Base-by-base conservation (phyloP, 1,140 invertebrate genomes). In the Orchestia grillus region DNA sequence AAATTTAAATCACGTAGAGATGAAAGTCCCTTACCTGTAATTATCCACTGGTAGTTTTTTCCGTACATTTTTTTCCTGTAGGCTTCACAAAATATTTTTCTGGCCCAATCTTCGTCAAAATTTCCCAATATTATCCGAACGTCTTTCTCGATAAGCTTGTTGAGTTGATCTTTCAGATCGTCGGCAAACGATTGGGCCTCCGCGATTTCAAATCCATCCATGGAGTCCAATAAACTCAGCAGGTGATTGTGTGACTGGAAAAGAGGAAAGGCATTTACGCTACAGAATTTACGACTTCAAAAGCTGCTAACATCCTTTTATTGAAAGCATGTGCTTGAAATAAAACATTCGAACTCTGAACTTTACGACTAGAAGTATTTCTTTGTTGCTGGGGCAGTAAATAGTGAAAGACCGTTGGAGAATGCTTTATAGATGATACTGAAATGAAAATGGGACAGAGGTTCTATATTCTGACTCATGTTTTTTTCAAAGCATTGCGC, bases 91-190 rank as follows among this genome's bases (percentile, higher is more conserved):
- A 99, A 99, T 96, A 99, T 99, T 97, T 98, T 98, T 95, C 99
- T 98, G 0, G 99, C 99, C 98, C 99, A 99, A 53, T 98, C 98
- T 97, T 99, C 99, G 97, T 99, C 99, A 97, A 99, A 99, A 97
- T 99, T 99, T 16, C 99, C 99, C 96, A 99, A 97, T 97, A 99
- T 99, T 91, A 99, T 99, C 95, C 99, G 98, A 15, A 99, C 98
- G 97, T 99, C 99, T 97, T 99, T 99, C 96, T 98, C 98, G 97
- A 99, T 99, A 0, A 99, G 98, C 97, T 99, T 99, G 40, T 98
- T 98, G 43, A 99, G 98, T 15, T 99, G 98, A 41, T 98, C 98
- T 42, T 98, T 98, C 11, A 99, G 98, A 97, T 99, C 99, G 62
- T 98, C 99, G 0, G 99, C 99, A 97, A 99, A 99, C 97, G 99